Evolutionary conservation across 1,140 invertebrate species (phyloP), one percentile per base, ranked within the genome.

Genomic region (Magallana ariakensis): DNA sequence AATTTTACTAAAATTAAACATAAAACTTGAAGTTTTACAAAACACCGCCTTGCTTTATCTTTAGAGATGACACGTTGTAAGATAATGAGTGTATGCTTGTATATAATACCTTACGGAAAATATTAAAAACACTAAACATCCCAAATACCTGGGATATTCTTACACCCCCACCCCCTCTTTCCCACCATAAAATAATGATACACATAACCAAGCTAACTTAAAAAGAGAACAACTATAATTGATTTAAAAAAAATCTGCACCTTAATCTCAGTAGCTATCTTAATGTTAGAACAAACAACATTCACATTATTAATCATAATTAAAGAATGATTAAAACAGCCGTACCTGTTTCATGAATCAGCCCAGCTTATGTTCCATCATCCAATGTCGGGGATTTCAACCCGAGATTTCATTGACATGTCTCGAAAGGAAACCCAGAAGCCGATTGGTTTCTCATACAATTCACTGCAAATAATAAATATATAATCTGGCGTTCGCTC

Each of bases 391-490:
- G 22, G 22, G 9, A 8, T 13, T 26, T 26, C 66, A 11, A 26
- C 26, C 22, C 22, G 9, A 22, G 13, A 26, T 70, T 70, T 26
- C 33, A 26, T 70, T 70, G 9, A 26, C 66, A 19, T 26, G 15
- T 26, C 15, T 70, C 3, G 13, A 26, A 70, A 60, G 13, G 58
- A 70, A 33, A 70, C 33, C 22, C 33, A 26, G 11, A 26, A 13
- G 22, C 33, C 22, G 66, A 26, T 26, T 70, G 33, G 22, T 13
- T 70, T 26, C 33, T 26, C 33, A 13, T 70, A 26, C 66, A 70
- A 26, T 70, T 70, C 22, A 70, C 66, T 70, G 66, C 66, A 70
- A 70, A 70, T 70, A 70, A 70, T 70, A 70, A 70, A 70, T 70
- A 70, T 70, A 26, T 70, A 70, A 70, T 70, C 66, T 26, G 22